Evolutionary conservation across 2,113 vertebrate genomes (phyloP).

Genomic region (Mesoclemmys tuberculata): DNA sequence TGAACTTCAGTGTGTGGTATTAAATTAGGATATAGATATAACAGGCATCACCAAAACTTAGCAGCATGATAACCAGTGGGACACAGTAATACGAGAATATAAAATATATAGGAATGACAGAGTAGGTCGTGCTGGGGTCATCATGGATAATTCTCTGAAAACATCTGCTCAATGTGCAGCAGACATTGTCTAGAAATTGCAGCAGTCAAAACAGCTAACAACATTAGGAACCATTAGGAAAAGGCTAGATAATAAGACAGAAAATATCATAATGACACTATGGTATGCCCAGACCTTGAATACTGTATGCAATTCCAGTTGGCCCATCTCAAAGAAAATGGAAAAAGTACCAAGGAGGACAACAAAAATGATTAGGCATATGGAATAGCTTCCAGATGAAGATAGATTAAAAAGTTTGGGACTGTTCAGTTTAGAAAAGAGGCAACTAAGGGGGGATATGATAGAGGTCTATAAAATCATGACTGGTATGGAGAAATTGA

Average conservation of each 20-base stretch:
- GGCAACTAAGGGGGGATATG: too few species aligned
- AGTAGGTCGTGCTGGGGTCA: too few species aligned
- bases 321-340: neutral
- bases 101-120: too few species aligned
- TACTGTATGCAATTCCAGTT: neutral
- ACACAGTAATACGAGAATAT: too few species aligned
- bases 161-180: neutral
- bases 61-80: too few species aligned
- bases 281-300: neutral
- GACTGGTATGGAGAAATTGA: neutral
- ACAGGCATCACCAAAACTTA: neutral
- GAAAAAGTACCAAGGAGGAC: neutral
- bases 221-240: neutral
- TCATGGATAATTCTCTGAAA: neutral
- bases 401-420: neutral
- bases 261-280: neutral
- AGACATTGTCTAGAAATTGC: too few species aligned
- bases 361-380: neutral
- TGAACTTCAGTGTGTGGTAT: neutral
- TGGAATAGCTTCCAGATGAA: neutral
- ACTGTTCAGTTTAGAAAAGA: neutral
- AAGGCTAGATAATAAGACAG: neutral
- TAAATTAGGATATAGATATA: neutral
- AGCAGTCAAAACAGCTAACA: neutral
- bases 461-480: too few species aligned